Evolutionary conservation across 2,888 invertebrate species (phyloP).

Genomic region (Drosophila pseudotakahashii): DNA sequence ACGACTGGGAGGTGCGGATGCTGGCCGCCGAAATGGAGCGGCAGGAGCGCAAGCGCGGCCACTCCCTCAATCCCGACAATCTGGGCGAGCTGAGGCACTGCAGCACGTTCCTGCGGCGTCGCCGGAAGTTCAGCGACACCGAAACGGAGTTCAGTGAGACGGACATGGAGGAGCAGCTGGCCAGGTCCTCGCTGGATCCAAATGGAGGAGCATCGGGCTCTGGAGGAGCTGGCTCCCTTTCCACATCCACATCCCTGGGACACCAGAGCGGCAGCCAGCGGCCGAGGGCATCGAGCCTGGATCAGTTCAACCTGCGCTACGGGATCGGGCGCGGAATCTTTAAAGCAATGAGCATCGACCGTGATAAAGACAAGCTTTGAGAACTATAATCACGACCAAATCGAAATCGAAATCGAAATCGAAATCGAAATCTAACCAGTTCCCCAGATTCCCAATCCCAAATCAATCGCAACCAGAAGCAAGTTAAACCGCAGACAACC

Average conservation of each 20-base stretch:
- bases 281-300: conserved; percentile 83
- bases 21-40: conserved; percentile 90
- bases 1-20: conserved; percentile 92
- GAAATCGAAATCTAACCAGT: conserved; percentile 1
- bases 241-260: conserved; percentile 18
- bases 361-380: conserved; percentile 84
- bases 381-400: conserved; percentile 71
- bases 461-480: conserved; percentile 22
- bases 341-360: conserved; percentile 84
- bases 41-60: conserved; percentile 84
- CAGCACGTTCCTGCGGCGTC: conserved; percentile 72
- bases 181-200: not conserved
- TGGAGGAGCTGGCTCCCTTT: not conserved
- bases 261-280: conserved; percentile 64
- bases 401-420: conserved; percentile 3
- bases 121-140: conserved; percentile 83
- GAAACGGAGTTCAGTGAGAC: conserved; percentile 83
- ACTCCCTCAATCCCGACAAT: conserved; percentile 77
- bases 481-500: conserved; percentile 28
- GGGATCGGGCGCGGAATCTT: conserved; percentile 82
- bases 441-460: not conserved
- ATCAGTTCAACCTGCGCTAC: conserved; percentile 83
- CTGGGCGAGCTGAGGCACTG: conserved; percentile 72
- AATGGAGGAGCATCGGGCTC: not conserved
- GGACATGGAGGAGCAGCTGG: conserved; percentile 72